Base-by-base conservation (phyloP, 1,140 invertebrate species). In the Proctacanthus coquilletti region DNA sequence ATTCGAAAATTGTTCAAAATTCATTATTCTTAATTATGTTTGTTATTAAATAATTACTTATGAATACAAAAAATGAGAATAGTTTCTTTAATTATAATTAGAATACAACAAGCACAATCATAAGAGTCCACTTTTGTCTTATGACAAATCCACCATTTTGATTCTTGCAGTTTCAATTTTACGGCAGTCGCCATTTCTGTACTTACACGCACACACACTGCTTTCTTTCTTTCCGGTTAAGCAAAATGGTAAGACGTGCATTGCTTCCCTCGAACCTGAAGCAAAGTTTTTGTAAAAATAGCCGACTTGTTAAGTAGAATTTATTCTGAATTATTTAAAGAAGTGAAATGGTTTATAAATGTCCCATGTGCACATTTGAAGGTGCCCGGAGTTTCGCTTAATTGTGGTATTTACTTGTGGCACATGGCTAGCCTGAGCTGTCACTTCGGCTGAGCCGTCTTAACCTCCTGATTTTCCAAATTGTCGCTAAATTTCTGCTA, bases 181-280 rank as follows among this genome's bases (percentile, higher is more conserved):
- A 17, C 3, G 3, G 3, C 32, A 11, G 9, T 11, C 11, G 11
- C 18, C 17, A 11, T 5, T 2, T 11, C 14, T 11, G 11, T 17
- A 18, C 17, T 34, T 13, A 13, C 32, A 13, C 11, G 11, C 18
- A 34, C 14, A 11, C 35, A 21, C 23, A 34, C 39, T 40, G 32
- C 33, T 34, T 44, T 44, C 43, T 44, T 44, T 44, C 43, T 44
- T 44, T 44, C 43, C 43, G 43, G 40, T 44, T 42, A 41, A 32
- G 31, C 40, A 44, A 41, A 40, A 40, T 44, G 42, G 42, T 39
- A 18, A 38, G 32, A 44, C 27, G 32, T 36, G 34, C 27, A 42
- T 35, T 41, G 38, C 21, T 38, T 38, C 35, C 2, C 29, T 21
- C 17, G 4, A 8, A 9, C 13, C 13, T 13, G 8, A 27, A 27